phyloP scores from a whole-genome alignment of 2,797 vertebrate genomes.

The Schizopygopsis malacanthus region DNA sequence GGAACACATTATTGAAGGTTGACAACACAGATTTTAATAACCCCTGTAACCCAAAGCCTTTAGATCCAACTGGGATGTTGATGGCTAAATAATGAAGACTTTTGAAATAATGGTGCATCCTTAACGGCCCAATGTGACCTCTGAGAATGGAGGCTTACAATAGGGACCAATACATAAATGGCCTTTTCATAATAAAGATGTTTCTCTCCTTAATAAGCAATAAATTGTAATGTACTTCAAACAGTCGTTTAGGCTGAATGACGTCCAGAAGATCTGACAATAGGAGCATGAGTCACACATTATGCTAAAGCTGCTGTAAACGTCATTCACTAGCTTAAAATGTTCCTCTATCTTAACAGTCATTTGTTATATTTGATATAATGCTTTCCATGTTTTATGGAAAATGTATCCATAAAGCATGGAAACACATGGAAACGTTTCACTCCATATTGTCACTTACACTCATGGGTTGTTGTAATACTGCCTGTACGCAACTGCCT shows the following conservation, averaged over 20 bases:
- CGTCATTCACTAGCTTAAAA: background rate
- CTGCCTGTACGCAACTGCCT: background rate
- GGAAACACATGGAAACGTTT: too few species aligned
- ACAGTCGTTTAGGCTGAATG: constrained; percentile 35
- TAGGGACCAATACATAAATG: constrained; percentile 14
- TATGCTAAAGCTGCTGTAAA: constrained; percentile 1
- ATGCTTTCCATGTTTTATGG: background rate
- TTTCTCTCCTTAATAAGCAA: constrained; percentile 30
- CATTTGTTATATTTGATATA: background rate
- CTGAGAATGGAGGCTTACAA: constrained; percentile 34
- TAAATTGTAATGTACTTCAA: constrained; percentile 29
- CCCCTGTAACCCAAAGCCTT: constrained; percentile 12
- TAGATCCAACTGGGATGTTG: constrained; percentile 38
- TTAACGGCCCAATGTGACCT: constrained; percentile 12
- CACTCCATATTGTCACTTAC: constrained; percentile 12
- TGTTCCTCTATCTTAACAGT: background rate
- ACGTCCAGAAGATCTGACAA: constrained; percentile 22
- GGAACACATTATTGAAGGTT: constrained; percentile 41
- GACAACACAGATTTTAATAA: constrained; percentile 36
- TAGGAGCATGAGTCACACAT: background rate
- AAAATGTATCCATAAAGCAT: too few species aligned
- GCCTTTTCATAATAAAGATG: constrained; percentile 20
- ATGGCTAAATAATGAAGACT: constrained; percentile 26
- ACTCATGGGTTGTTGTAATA: constrained; percentile 27
- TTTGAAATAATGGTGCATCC: constrained; percentile 31